Percentiles rank a stretch among this genome's conserved stretches.
Evolutionary conservation across 1,140 invertebrate genomes (phyloP).

Genomic region (Caerostris darwini): DNA sequence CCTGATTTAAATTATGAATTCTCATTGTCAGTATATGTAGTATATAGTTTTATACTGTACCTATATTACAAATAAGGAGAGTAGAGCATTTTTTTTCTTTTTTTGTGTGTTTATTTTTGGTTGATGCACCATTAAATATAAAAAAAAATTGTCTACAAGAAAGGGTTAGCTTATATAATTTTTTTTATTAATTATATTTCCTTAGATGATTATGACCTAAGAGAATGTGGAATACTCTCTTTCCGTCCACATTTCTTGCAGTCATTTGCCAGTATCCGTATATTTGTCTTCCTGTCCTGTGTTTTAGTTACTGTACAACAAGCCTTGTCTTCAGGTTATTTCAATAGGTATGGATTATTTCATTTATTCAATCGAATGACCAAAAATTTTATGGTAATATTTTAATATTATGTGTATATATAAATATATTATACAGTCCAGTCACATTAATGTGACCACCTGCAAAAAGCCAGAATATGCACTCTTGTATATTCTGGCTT

Average conservation of each 20-base stretch:
- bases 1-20: too few relatives aligned
- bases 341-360: constrained; percentile 84
- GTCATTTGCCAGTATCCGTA: constrained; percentile 84
- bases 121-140: too few relatives aligned
- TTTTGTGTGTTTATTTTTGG: background rate
- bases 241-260: constrained; percentile 79
- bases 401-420: background rate
- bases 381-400: background rate
- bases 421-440: background rate
- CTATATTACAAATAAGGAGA: too few relatives aligned
- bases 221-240: constrained; percentile 79
- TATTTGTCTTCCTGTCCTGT: constrained; percentile 95
- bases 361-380: background rate
- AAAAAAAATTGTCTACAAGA: background rate
- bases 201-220: constrained; percentile 58
- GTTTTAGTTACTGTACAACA: constrained; percentile 95
- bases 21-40: too few relatives aligned
- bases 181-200: background rate
- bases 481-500: too few relatives aligned
- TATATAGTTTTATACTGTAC: too few relatives aligned
- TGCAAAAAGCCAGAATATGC: too few relatives aligned
- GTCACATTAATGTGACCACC: too few relatives aligned
- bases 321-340: constrained; percentile 93
- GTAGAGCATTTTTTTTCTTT: too few relatives aligned
- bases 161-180: background rate